Conservation (phyloP, 2,888 invertebrate species). For the Drosophila melanosoma region DNA sequence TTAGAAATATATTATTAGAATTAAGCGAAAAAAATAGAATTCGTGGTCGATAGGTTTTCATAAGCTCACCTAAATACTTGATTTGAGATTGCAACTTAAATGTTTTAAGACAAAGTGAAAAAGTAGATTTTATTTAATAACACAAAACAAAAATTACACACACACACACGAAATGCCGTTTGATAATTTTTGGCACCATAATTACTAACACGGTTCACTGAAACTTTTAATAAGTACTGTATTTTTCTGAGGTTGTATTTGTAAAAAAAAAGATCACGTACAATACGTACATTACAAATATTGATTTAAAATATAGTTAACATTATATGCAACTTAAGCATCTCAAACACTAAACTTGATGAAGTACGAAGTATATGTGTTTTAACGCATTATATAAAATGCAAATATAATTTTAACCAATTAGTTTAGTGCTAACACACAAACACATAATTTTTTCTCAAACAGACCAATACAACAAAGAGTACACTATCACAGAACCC, state of each 20-base stretch:
- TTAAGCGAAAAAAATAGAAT: conserved; percentile 10
- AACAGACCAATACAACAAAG: conserved; percentile 83
- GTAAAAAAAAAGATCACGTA: conserved; percentile 23
- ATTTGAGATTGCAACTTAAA: conserved; percentile 31
- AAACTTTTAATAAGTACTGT: conserved; percentile 41
- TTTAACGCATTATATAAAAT: conserved; percentile 76
- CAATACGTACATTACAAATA: conserved; percentile 43
- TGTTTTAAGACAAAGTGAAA: conserved; percentile 22
- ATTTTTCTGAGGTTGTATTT: conserved; percentile 45
- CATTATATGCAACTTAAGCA: conserved; percentile 52
- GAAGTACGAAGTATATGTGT: conserved; percentile 55
- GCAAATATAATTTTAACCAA: conserved; percentile 73
- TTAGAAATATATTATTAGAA: conserved; percentile 18
- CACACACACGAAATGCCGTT: conserved; percentile 30
- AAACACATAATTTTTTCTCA: conserved; percentile 76
- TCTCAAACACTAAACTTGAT: conserved; percentile 54
- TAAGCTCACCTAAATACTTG: conserved; percentile 22
- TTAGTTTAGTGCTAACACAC: conserved; percentile 77
- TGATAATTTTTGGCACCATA: conserved; percentile 40
- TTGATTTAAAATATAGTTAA: conserved; percentile 44
- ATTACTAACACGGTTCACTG: conserved; percentile 55
- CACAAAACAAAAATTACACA: conserved; percentile 40
- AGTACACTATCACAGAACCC: conserved; percentile 85
- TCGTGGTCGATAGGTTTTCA: conserved; percentile 25
- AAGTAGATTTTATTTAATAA: conserved; percentile 41